Base-by-base conservation (phyloP, 2,888 invertebrate genomes). In the Tenthredo livida region DNA sequence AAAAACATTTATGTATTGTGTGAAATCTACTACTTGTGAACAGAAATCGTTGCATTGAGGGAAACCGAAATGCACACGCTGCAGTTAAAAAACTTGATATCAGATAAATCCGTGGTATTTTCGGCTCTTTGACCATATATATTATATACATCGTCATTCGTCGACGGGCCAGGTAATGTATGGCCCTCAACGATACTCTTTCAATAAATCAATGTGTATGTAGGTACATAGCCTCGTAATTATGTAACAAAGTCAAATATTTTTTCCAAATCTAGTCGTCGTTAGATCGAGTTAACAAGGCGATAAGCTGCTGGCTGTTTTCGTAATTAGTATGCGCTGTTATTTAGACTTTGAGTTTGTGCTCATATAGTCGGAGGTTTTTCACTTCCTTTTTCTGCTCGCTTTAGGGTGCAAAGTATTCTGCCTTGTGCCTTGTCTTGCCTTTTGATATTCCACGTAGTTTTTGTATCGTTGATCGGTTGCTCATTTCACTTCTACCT, bases 261-360 rank as follows among this genome's bases (percentile, higher is more conserved):
- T n/a, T 54, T n/a, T 54, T 54, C 6, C 7, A 54, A 54, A 54
- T 54, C 1, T 54, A 54, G n/a, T 54, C n/a, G 10, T 54, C n/a
- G n/a, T 54, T 54, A n/a, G 54, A 54, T 54, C 54, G 54, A 54
- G 54, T 54, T 54, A 54, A n/a, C 54, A n/a, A n/a, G 54, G 54
- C 7, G 0, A 54, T n/a, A n/a, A 54, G 50, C 17, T 50, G 17
- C 17, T 50, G 5, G 5, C n/a, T 54, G 1, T 54, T 54, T 54
- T 50, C 17, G 1, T n/a, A 54, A 54, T 54, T 54, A 54, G 54
- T n/a, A 54, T 54, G 7, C n/a, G 6, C 33, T 33, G 7, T 54
- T 54, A 7, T 54, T 54, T 54, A n/a, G 10, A n/a, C 54, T 54
- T 54, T 54, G 54, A 54, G 54, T 54, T 54, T n/a, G n/a, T 54